Base-by-base conservation (phyloP, 2,797 vertebrate species). In the Knipowitschia caucasica region DNA sequence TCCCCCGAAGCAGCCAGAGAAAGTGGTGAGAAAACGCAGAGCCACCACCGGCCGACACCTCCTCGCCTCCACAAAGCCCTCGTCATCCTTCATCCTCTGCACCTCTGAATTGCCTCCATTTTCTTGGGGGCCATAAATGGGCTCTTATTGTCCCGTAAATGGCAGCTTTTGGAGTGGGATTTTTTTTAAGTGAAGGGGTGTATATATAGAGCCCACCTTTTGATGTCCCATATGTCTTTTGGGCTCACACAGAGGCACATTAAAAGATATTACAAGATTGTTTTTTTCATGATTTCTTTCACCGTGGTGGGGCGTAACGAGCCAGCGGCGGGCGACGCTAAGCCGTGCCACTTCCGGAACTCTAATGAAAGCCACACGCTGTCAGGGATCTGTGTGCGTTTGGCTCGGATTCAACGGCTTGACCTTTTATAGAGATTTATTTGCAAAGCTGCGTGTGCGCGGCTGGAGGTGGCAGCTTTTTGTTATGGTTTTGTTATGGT, bases 131-230 rank as follows among this genome's bases (percentile, higher is more conserved):
- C 72, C 71, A 84, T 86, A 85, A 88, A 86, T 82, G 40, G 71
- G 34, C 73, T 80, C 66, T 84, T 80, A 83, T 85, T 84, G 81
- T 85, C 78, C 67, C 73, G 78, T 84, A 86, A 88, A 86, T 85
- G 78, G 67, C 82, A 85, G 76, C 73, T 85, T 83, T 79, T 77
- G 59, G 80, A 78, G 73, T 81, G 78, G 77, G 76, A 87, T 86
- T 89, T 88, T 82, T 81, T n/a, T n/a, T n/a, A n/a, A 73, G 72
- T 47, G 50, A 62, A 50, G 71, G 72, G 65, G 59, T 30, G 53
- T 46, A 34, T 29, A 50, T 47, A 62, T 66, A 74, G 85, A 83
- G 59, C 63, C 69, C 59, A 64, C 64, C 84, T 83, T 89, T 89
- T 87, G 86, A 88, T 84, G 84, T 83, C 66, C 77, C 79, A 85